These are phyloP conservation scores for Spilarctia lutea DNA, from an alignment of 2,888 invertebrate genomes.

Conservation along the genomic window DNA sequence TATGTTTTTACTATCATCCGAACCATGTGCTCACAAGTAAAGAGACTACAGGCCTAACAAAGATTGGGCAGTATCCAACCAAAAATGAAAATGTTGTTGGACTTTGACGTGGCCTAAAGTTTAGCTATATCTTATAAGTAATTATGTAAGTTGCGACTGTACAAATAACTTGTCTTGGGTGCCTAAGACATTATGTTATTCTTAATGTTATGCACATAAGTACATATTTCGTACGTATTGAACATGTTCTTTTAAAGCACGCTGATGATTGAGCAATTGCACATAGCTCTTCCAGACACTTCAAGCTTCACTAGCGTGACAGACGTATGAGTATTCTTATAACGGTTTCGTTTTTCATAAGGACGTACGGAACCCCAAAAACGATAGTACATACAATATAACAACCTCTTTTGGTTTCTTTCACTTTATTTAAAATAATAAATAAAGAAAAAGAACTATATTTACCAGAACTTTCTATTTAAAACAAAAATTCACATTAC, in stretches of 20 bases:
- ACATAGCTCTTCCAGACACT: background rate
- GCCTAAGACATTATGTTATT: background rate
- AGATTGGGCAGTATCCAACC: background rate
- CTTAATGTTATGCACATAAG: no score
- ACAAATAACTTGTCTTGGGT: background rate
- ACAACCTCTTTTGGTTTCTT: background rate
- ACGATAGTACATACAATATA: background rate
- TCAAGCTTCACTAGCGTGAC: background rate
- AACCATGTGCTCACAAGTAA: background rate
- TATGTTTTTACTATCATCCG: background rate
- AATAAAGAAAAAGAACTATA: slow-evolving; percentile 14
- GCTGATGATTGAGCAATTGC: no score
- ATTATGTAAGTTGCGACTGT: background rate
- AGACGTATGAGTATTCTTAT: background rate
- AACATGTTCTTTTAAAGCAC: background rate
- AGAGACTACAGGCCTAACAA: background rate
- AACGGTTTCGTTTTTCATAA: background rate
- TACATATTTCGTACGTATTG: background rate
- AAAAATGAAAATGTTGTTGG: background rate
- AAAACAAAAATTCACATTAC: slow-evolving; percentile 22
- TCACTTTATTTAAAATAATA: slow-evolving; percentile 16
- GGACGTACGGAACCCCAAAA: background rate
- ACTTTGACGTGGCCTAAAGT: background rate
- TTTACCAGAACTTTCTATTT: slow-evolving; percentile 22
- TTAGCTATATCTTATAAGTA: background rate